Evolutionary conservation across 2,888 invertebrate species (phyloP).

Genomic region (Crossocerus cetratus): DNA sequence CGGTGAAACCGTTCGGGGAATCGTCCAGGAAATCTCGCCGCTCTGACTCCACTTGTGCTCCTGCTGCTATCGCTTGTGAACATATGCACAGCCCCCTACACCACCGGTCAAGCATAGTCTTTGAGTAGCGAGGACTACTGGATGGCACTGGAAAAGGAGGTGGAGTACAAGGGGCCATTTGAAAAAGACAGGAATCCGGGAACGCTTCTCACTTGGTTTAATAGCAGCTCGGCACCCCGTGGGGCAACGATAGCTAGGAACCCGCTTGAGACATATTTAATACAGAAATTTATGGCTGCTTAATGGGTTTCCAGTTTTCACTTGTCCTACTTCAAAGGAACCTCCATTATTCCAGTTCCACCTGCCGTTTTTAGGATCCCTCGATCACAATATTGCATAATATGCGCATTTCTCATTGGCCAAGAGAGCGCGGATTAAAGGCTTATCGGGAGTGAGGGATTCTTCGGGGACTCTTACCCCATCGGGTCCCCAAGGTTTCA

Average conservation of each 20-base stretch:
- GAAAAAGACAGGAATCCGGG: constrained; percentile 17
- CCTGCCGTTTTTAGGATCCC: too few species aligned
- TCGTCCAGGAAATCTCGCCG: constrained; percentile 53
- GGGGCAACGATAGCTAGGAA: constrained; percentile 28
- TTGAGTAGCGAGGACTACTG: too few species aligned
- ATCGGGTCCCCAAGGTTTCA: too few species aligned
- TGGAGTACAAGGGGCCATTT: constrained; percentile 46
- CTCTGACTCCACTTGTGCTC: constrained; percentile 6
- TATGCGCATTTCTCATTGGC: too few species aligned
- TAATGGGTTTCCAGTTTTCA: too few species aligned
- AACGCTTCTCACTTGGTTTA: constrained; percentile 21
- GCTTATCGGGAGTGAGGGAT: too few species aligned
- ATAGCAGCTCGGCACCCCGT: constrained; percentile 21
- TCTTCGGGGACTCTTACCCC: too few species aligned
- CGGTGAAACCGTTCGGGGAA: constrained; percentile 51
- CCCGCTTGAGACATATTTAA: constrained; percentile 3
- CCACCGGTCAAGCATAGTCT: not conserved
- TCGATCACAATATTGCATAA: too few species aligned
- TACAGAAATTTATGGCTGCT: too few species aligned
- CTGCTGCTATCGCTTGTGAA: not conserved
- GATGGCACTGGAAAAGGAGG: constrained; percentile 42
- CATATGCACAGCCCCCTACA: not conserved
- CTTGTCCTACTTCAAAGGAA: too few species aligned
- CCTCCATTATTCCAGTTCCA: too few species aligned
- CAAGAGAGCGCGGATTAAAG: too few species aligned